A percentile compares a stretch with the other conserved stretches of the same genome.
These are phyloP conservation scores for Bombus soroeensis DNA, from an alignment of 1,140 invertebrate genomes.

Conservation along the genomic window DNA sequence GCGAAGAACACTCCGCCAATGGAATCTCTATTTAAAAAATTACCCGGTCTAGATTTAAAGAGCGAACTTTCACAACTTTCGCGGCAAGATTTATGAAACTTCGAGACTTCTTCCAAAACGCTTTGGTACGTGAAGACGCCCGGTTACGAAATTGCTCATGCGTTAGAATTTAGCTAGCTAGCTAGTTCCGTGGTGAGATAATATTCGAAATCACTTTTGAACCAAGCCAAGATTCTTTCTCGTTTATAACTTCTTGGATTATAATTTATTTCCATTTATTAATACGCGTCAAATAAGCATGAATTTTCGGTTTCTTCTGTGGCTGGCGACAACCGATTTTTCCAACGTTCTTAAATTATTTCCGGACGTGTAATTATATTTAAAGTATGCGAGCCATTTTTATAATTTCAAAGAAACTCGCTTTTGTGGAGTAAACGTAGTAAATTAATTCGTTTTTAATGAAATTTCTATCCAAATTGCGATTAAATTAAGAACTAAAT, in stretches of 20 bases:
- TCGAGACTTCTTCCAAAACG: conserved; percentile 15
- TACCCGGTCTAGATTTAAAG: not conserved
- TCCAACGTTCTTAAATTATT: too few relatives aligned
- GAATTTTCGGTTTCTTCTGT: not conserved
- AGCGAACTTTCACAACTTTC: conserved; percentile 10
- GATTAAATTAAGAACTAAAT: not conserved
- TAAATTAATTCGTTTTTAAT: not conserved
- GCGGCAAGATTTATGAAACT: conserved; percentile 34
- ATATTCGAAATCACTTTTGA: conserved; percentile 18
- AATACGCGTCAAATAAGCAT: not conserved
- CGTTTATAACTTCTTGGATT: not conserved
- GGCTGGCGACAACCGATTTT: too few relatives aligned
- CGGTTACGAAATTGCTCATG: conserved; percentile 20
- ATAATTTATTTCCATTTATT: not conserved
- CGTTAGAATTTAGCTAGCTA: conserved; percentile 22
- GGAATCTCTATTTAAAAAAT: not conserved
- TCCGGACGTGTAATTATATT: too few relatives aligned
- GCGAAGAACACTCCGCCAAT: not conserved
- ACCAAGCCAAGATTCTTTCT: not conserved
- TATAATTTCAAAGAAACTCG: not conserved
- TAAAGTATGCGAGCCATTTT: too few relatives aligned
- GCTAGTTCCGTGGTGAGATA: not conserved
- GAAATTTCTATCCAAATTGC: not conserved
- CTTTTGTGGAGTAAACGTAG: not conserved
- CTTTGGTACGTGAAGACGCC: not conserved